A percentile compares a stretch with the other conserved stretches of the same genome.
phyloP scores from a whole-genome alignment of 2,888 invertebrate species.

The Polylopha cassiicola region DNA sequence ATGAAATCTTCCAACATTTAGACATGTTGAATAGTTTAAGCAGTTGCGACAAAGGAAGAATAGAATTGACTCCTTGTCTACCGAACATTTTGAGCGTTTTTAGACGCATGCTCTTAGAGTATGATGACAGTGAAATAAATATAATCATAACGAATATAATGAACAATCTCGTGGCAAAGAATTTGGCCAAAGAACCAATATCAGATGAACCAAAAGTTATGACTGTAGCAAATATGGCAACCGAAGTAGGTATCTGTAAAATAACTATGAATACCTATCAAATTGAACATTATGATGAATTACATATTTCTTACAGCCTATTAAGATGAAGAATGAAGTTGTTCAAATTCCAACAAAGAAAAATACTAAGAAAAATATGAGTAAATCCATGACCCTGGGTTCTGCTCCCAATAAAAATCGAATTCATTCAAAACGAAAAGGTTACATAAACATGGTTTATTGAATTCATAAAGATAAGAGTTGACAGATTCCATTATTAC shows the following conservation, averaged over 20 bases:
- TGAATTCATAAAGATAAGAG: too few species aligned
- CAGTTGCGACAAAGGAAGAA: slow-evolving; percentile 37
- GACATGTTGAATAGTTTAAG: slow-evolving; percentile 49
- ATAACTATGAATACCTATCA: too few species aligned
- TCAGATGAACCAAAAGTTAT: neutral
- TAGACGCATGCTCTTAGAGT: slow-evolving; percentile 49
- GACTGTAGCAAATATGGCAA: slow-evolving; percentile 25
- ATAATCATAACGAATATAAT: slow-evolving; percentile 52
- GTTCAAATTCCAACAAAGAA: slow-evolving; percentile 45
- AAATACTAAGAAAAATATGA: slow-evolving; percentile 24
- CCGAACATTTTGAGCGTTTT: slow-evolving; percentile 46
- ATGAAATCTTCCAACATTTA: slow-evolving; percentile 52
- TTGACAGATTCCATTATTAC: too few species aligned
- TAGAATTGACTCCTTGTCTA: slow-evolving; percentile 39
- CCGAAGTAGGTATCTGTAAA: slow-evolving; percentile 49
- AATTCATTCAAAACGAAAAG: slow-evolving; percentile 35
- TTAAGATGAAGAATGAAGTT: slow-evolving; percentile 40
- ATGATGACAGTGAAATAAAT: slow-evolving; percentile 59
- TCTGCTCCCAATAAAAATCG: slow-evolving; percentile 33
- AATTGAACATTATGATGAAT: slow-evolving; percentile 1
- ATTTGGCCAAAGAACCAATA: slow-evolving; percentile 29
- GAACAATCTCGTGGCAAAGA: slow-evolving; percentile 48
- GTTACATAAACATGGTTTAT: slow-evolving; percentile 29
- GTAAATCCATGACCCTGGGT: slow-evolving; percentile 35
- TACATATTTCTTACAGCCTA: slow-evolving; percentile 38